These are phyloP conservation scores for Apoda limacodes DNA, from an alignment of 2,888 invertebrate species.

Conservation along the genomic window DNA sequence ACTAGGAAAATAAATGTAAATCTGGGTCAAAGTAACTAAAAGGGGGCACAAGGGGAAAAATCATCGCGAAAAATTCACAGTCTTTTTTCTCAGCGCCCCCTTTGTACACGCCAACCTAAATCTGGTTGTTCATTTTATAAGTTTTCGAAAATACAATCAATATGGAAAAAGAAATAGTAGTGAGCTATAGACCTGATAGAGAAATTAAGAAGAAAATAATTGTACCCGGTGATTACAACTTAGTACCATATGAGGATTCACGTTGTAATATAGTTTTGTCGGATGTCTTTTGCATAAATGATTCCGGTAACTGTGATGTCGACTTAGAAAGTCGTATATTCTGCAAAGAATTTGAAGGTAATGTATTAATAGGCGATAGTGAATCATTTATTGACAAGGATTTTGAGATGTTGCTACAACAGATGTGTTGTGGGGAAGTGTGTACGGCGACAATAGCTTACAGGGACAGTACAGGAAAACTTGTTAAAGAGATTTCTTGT, in stretches of 20 bases:
- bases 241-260: conserved; percentile 56
- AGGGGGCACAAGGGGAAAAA: no score
- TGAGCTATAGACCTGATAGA: conserved; percentile 41
- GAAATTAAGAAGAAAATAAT: conserved; percentile 47
- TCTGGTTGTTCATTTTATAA: no score
- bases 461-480: conserved; percentile 30
- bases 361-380: conserved; percentile 58
- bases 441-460: conserved; percentile 48
- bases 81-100: no score
- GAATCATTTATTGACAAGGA: conserved; percentile 61
- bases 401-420: conserved; percentile 63
- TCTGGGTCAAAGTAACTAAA: no score
- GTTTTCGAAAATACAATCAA: no score
- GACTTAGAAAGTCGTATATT: conserved; percentile 43
- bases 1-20: no score
- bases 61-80: no score
- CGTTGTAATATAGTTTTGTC: conserved; percentile 44
- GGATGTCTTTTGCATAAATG: conserved; percentile 37
- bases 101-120: no score
- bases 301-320: conserved; percentile 33
- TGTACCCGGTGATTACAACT: conserved; percentile 43
- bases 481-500: conserved; percentile 44
- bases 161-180: conserved; percentile 38
- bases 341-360: conserved; percentile 44
- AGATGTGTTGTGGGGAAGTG: conserved; percentile 62